Evolutionary conservation across 2,113 vertebrate species (phyloP).

Genomic region (Forbesichthys papilliferus): DNA sequence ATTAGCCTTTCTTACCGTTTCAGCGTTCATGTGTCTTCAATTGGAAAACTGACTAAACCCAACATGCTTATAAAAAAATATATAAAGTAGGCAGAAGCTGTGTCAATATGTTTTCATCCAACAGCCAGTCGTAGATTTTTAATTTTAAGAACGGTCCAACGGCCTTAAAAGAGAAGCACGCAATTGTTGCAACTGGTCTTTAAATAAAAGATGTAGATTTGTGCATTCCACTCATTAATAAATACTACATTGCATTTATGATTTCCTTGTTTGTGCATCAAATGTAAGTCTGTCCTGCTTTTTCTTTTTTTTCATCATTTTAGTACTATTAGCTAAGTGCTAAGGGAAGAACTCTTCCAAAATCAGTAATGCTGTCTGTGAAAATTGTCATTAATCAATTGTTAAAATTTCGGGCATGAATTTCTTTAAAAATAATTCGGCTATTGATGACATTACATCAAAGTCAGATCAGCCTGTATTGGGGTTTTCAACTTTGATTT

Average conservation of each 20-base stretch:
- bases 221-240: constrained; percentile 35
- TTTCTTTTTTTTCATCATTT: constrained; percentile 22
- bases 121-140: no score
- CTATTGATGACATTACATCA: constrained; percentile 43
- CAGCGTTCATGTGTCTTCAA: no score
- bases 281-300: constrained; percentile 3
- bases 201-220: constrained; percentile 36
- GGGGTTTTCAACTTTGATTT: no score
- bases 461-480: no score
- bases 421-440: constrained; percentile 23
- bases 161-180: no score
- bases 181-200: no score
- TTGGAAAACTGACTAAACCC: no score
- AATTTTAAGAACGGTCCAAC: no score
- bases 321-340: background rate
- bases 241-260: constrained; percentile 67
- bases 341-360: constrained; percentile 26
- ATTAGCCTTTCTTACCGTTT: no score
- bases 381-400: background rate
- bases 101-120: no score
- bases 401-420: constrained; percentile 14
- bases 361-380: constrained; percentile 23
- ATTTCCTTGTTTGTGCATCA: constrained; percentile 38
- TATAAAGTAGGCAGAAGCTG: no score
- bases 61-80: no score